Percentiles rank a stretch among this genome's conserved stretches.
phyloP scores from a whole-genome alignment of 2,113 vertebrate species.

The Xerus inauris region DNA sequence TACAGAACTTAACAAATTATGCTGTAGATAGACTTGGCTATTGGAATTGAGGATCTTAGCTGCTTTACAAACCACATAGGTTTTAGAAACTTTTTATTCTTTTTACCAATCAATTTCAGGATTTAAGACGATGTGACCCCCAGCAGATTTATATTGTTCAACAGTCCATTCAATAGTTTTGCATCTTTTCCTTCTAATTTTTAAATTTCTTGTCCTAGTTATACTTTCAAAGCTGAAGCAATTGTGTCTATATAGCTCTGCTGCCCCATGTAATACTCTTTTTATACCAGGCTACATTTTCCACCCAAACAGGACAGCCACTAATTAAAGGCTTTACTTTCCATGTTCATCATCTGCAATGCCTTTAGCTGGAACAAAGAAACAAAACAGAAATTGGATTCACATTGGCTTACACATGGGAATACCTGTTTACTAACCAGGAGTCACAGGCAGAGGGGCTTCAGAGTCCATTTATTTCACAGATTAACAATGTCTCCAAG shows the following conservation, averaged over 20 bases:
- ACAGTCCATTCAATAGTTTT: neutral
- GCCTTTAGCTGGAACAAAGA: neutral
- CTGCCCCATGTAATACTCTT: neutral
- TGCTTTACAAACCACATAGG: neutral
- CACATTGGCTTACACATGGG: neutral
- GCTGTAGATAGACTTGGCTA: neutral
- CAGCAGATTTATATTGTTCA: neutral
- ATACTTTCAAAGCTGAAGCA: neutral
- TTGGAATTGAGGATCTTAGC: neutral
- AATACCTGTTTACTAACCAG: neutral
- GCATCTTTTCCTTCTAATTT: neutral
- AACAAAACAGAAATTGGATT: neutral
- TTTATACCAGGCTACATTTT: neutral
- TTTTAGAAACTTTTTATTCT: slow-evolving; percentile 22
- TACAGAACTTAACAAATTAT: neutral
- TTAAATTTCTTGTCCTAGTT: neutral
- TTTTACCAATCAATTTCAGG: neutral
- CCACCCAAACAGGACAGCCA: neutral
- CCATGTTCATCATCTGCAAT: neutral
- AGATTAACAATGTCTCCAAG: neutral
- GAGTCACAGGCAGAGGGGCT: neutral
- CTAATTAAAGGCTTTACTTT: neutral
- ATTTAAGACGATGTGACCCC: neutral
- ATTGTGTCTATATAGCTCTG: neutral
- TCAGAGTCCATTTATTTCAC: neutral